These are phyloP conservation scores for Xiphias gladius DNA, from an alignment of 2,113 vertebrate species.

Conservation along the genomic window DNA sequence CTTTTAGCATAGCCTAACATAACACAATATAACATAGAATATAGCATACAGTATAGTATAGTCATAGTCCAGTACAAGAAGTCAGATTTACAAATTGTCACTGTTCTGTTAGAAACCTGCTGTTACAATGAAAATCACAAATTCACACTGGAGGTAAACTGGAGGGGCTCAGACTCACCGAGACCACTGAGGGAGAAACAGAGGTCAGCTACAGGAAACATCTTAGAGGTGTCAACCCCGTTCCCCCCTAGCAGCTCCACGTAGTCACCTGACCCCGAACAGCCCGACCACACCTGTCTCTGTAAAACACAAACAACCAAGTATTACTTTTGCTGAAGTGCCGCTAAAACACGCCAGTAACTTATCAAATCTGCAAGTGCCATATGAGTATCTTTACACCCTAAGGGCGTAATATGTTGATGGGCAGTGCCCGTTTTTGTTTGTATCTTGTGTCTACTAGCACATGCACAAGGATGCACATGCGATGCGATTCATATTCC, in stretches of 20 bases:
- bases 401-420: background rate
- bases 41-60: background rate
- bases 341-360: background rate
- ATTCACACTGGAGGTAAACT: background rate
- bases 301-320: slow-evolving; percentile 63
- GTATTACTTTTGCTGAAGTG: background rate
- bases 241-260: slow-evolving; percentile 94
- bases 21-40: background rate
- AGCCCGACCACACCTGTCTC: slow-evolving; percentile 87
- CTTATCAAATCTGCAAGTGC: background rate
- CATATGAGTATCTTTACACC: background rate
- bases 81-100: background rate
- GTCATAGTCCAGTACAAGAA: background rate
- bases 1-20: background rate
- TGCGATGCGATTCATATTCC: background rate
- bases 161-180: slow-evolving; percentile 83
- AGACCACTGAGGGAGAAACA: slow-evolving; percentile 92
- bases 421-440: background rate
- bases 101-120: background rate
- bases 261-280: slow-evolving; percentile 90
- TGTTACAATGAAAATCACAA: background rate
- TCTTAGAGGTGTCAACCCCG: slow-evolving; percentile 93
- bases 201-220: slow-evolving; percentile 93
- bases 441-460: background rate
- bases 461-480: background rate